Percentiles rank a stretch among this genome's conserved stretches.
These are phyloP conservation scores for Zaprionus ghesquierei DNA, from an alignment of 1,140 invertebrate genomes.

Conservation along the genomic window DNA sequence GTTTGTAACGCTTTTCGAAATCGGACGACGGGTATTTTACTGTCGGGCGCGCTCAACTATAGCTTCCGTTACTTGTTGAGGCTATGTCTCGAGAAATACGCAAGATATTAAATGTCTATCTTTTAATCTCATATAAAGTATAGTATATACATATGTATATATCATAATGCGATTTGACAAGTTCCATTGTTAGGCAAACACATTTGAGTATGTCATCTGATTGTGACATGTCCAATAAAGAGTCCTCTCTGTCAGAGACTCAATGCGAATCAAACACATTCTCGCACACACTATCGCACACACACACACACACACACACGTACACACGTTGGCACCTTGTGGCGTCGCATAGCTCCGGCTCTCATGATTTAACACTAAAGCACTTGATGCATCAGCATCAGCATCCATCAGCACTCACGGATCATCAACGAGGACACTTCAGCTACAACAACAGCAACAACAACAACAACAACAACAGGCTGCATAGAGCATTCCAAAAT, in stretches of 20 bases:
- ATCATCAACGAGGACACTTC: constrained; percentile 39
- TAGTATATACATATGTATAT: not conserved
- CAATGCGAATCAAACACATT: not conserved
- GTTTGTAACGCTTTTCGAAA: no score
- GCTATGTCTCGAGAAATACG: no score
- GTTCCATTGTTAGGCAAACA: not conserved
- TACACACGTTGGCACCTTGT: not conserved
- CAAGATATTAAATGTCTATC: no score
- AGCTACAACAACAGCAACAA: constrained; percentile 5
- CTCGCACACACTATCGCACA: not conserved
- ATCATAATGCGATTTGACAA: not conserved
- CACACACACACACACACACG: not conserved
- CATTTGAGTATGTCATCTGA: constrained; percentile 3
- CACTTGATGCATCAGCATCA: constrained; percentile 46
- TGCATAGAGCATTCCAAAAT: constrained; percentile 9
- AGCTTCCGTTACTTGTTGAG: no score
- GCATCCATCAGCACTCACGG: constrained; percentile 40
- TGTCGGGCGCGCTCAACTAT: no score
- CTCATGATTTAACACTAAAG: constrained; percentile 34
- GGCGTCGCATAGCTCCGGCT: constrained; percentile 20
- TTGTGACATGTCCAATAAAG: constrained; percentile 8
- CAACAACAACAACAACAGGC: not conserved
- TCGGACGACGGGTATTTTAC: no score
- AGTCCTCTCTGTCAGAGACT: not conserved
- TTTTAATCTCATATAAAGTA: no score